These are phyloP conservation scores for Aptenodytes patagonicus DNA, from an alignment of 2,113 vertebrate species.

Conservation along the genomic window DNA sequence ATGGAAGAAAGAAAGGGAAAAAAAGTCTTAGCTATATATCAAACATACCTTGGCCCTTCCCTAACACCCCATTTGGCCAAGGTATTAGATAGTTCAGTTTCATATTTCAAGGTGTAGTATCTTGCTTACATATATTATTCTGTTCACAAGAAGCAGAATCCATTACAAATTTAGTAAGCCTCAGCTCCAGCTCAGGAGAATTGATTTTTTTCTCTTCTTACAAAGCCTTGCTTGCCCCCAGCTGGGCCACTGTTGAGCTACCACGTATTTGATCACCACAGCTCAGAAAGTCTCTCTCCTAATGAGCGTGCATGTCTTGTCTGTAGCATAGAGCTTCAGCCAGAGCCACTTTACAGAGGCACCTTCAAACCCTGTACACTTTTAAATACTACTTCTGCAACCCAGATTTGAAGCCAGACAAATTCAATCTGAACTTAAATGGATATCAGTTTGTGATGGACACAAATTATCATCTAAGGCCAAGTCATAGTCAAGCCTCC, in stretches of 20 bases:
- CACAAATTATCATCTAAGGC: not conserved
- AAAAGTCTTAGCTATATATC: not conserved
- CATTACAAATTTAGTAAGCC: not conserved
- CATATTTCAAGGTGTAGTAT: not conserved
- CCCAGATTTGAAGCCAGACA: not conserved
- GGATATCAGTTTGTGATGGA: not conserved
- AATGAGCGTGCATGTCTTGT: not conserved
- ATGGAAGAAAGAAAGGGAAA: not conserved
- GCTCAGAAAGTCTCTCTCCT: not conserved
- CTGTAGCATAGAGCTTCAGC: not conserved
- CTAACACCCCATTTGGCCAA: not conserved
- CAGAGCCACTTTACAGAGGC: not conserved
- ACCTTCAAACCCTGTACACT: not conserved
- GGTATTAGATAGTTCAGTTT: not conserved
- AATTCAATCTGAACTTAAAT: not conserved
- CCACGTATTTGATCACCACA: not conserved
- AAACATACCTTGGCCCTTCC: not conserved
- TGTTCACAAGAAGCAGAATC: not conserved
- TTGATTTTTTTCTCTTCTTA: not conserved
- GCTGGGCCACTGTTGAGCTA: not conserved
- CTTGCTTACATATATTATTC: not conserved
- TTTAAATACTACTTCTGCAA: not conserved
- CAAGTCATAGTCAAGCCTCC: not conserved
- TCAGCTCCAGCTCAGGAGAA: not conserved
- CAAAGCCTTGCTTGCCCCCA: not conserved